These are phyloP conservation scores for Anastrepha ludens DNA, from an alignment of 1,140 invertebrate genomes.

Conservation along the genomic window DNA sequence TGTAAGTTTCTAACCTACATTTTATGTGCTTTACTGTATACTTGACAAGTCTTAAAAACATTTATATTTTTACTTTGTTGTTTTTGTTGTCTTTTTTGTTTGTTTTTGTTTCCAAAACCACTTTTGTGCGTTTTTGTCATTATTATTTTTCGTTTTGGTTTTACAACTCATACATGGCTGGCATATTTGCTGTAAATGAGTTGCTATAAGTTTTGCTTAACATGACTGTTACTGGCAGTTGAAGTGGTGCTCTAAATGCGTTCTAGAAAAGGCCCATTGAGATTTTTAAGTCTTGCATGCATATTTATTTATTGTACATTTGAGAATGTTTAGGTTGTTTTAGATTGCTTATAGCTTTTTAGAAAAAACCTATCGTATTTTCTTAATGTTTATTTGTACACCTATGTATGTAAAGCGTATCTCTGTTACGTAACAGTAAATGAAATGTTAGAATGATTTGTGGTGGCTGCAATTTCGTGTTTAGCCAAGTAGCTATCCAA, in stretches of 20 bases:
- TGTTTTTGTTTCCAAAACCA: background rate
- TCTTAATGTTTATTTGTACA: no score
- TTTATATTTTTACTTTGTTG: background rate
- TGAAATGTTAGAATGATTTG: no score
- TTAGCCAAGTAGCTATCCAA: no score
- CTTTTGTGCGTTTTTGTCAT: background rate
- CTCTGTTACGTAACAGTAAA: no score
- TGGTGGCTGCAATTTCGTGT: no score
- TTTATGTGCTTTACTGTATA: constrained; percentile 37
- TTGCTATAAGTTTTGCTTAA: constrained; percentile 32
- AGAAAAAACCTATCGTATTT: no score
- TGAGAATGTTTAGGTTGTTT: no score
- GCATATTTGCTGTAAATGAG: constrained; percentile 8
- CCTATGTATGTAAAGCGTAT: no score
- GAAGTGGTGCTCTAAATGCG: background rate
- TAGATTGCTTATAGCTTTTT: no score
- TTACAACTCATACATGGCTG: background rate
- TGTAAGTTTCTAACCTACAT: constrained; percentile 21
- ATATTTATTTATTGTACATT: background rate
- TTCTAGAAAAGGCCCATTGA: background rate
- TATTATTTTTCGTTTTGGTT: background rate
- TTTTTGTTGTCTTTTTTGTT: background rate
- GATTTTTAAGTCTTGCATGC: background rate
- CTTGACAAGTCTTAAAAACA: constrained; percentile 23
- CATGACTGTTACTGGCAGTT: constrained; percentile 33